phyloP scores from a whole-genome alignment of 2,113 vertebrate genomes.

The Sminthopsis crassicaudata region DNA sequence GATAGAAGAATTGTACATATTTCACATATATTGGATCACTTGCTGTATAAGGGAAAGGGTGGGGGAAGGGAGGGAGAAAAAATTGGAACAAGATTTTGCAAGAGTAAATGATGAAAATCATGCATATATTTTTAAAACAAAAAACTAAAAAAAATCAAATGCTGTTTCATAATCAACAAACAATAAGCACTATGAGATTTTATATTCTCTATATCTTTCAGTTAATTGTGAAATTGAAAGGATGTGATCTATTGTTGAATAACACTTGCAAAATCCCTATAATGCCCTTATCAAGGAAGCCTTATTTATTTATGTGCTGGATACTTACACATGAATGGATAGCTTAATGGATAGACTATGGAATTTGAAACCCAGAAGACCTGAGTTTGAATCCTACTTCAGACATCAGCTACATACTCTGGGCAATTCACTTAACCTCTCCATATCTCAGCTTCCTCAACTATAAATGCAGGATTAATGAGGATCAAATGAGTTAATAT shows the following conservation, averaged over 20 bases:
- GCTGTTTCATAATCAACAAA: neutral
- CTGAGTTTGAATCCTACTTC: neutral
- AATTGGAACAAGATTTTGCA: too few relatives aligned
- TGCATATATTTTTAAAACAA: too few relatives aligned
- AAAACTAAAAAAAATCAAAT: neutral
- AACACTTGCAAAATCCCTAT: neutral
- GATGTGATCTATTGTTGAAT: neutral
- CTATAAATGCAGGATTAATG: neutral
- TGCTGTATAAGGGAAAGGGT: too few relatives aligned
- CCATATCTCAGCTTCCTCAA: neutral
- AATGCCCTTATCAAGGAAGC: neutral
- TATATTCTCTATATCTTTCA: neutral
- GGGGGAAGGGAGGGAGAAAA: too few relatives aligned
- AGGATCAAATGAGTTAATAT: neutral
- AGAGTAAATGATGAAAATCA: too few relatives aligned
- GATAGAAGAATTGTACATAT: too few relatives aligned
- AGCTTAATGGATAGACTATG: neutral
- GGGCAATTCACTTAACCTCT: neutral
- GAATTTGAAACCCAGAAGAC: neutral
- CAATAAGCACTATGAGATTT: neutral
- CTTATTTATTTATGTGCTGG: neutral
- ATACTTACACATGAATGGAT: neutral
- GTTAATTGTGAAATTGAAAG: neutral
- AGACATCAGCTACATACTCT: neutral
- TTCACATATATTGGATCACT: too few relatives aligned